Conservation (phyloP, 2,113 vertebrate genomes). For the Hippocampus guttulatus region DNA sequence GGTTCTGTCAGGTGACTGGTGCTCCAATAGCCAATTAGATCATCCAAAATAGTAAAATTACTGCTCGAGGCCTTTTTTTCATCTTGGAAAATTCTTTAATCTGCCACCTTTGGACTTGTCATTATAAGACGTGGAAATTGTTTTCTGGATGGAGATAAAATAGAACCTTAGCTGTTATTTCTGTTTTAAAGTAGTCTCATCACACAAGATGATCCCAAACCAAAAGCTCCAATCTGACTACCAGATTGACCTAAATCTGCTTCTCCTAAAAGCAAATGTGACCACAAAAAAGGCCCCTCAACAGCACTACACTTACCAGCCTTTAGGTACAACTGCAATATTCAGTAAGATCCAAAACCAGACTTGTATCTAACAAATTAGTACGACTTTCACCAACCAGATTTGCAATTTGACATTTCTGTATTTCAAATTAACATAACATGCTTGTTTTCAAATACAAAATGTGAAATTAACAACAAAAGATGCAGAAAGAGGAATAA, state of each 20-base stretch:
- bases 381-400: too few species aligned
- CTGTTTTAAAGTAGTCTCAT: background rate
- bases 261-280: background rate
- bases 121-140: background rate
- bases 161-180: background rate
- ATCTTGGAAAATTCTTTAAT: background rate
- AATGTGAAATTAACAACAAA: too few species aligned
- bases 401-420: too few species aligned
- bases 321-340: background rate
- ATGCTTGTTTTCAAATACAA: too few species aligned
- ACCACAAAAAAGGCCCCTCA: background rate
- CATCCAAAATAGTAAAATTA: constrained; percentile 52
- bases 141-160: constrained; percentile 4
- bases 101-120: constrained; percentile 11
- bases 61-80: constrained; percentile 21
- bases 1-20: constrained; percentile 52
- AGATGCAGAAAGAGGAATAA: too few species aligned
- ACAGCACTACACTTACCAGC: background rate
- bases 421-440: too few species aligned
- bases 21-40: constrained; percentile 60
- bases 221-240: background rate
- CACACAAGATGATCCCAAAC: background rate
- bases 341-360: background rate
- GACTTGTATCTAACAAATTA: too few species aligned
- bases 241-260: background rate